Evolutionary conservation across 1,140 invertebrate species (phyloP), one percentile per base, ranked within the genome.

Genomic region (Philopotamus ludificatus): DNA sequence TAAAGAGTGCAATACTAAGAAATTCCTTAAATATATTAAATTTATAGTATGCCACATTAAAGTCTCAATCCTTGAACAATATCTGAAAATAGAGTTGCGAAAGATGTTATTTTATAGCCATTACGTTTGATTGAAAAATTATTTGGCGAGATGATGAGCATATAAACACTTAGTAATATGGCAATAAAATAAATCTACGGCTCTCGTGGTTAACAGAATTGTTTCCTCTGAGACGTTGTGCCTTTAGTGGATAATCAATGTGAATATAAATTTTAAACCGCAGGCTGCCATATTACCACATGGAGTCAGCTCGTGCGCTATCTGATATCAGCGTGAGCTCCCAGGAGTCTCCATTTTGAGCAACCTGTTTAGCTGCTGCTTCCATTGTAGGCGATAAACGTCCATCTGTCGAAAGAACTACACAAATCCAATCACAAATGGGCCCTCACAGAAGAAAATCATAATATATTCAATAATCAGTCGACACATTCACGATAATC

Each of bases 341-440:
- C 78, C 77, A 79, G 73, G 76, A 76, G 75, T 80, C 78, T 66
- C 78, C 78, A 73, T 77, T 78, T 73, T 69, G 53, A 60, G 79
- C 77, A 66, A 81, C 78, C 66, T 81, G 63, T 22, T 59, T 51
- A n/a, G 64, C 68, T 26, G 60, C 62, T 10, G 53, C 54, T 25
- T 66, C 64, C 68, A 66, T 41, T 75, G 71, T 54, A 63, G 70
- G 76, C 78, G 53, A 76, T 77, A 39, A 74, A 21, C 55, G 41
- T 73, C 70, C 65, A 81, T 79, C 79, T 81, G 79, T 71, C 75
- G 79, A 81, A 74, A 80, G 76, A 81, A 81, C 79, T 81, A 75
- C 78, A 77, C 77, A 79, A 77, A 74, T 78, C 79, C 75, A 68
- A 76, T 81, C 78, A 81, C 72, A 74, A 79, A 72, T 71, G 58